Percentiles rank a stretch among this genome's conserved stretches.
Evolutionary conservation across 2,113 vertebrate genomes (phyloP).

Genomic region (Indri indri): DNA sequence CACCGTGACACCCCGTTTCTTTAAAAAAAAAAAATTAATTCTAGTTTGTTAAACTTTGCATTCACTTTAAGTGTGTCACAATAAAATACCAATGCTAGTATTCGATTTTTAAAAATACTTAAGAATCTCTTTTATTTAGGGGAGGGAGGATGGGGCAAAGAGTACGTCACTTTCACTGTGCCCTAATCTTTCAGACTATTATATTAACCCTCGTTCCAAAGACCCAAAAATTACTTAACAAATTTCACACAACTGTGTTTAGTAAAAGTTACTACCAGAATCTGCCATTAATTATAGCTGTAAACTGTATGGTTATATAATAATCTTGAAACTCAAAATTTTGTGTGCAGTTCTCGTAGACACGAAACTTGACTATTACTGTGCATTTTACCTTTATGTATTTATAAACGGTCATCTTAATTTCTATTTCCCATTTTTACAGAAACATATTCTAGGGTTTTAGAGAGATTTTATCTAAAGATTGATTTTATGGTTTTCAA

Average conservation of each 20-base stretch:
- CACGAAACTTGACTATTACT: background rate
- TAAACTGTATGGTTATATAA: background rate
- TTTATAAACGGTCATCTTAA: background rate
- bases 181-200: background rate
- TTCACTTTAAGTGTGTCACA: background rate
- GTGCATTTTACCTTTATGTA: background rate
- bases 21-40: background rate
- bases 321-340: slow-evolving; percentile 4
- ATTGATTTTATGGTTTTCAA: background rate
- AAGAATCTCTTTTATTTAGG: background rate
- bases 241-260: background rate
- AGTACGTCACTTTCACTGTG: background rate
- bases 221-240: background rate
- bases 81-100: background rate
- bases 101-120: background rate
- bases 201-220: background rate
- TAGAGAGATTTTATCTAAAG: background rate
- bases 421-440: background rate
- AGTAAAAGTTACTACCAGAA: background rate
- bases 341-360: background rate
- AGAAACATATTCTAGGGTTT: background rate
- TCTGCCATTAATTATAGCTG: background rate
- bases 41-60: background rate
- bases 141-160: background rate
- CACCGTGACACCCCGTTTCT: background rate